These are phyloP conservation scores for Hyperoplus immaculatus DNA, from an alignment of 2,797 vertebrate species.

Conservation along the genomic window DNA sequence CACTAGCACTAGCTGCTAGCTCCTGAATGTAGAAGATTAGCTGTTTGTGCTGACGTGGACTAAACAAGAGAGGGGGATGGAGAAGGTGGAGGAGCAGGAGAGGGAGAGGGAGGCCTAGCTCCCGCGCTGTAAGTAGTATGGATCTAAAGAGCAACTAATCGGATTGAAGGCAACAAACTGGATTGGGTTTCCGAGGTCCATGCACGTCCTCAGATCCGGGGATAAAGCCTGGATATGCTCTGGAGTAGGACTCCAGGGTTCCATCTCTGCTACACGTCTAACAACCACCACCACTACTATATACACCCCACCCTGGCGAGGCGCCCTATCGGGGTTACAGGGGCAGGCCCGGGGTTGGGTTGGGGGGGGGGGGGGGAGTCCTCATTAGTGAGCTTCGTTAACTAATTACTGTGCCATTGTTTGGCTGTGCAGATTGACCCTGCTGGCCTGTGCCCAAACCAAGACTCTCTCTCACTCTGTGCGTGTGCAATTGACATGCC, in stretches of 20 bases:
- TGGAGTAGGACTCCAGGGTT: conserved; percentile 50
- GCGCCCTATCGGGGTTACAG: conserved; percentile 41
- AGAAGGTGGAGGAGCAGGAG: conserved; percentile 48
- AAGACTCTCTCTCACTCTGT: conserved; percentile 45
- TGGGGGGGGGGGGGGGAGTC: conserved; percentile 51
- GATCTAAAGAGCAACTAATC: conserved; percentile 86
- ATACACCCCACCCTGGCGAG: conserved; percentile 20
- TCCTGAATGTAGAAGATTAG: conserved; percentile 81
- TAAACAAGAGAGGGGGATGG: conserved; percentile 63
- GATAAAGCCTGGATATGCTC: conserved; percentile 62
- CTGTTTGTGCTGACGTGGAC: conserved; percentile 81
- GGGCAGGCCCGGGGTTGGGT: conserved; percentile 47
- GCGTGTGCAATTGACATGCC: conserved; percentile 57
- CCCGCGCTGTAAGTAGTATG: conserved; percentile 83
- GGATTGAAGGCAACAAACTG: conserved; percentile 86
- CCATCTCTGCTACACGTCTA: conserved; percentile 33
- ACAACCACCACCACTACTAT: conserved; percentile 1
- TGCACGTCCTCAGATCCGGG: conserved; percentile 58
- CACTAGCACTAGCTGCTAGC: conserved; percentile 49
- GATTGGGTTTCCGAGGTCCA: conserved; percentile 78
- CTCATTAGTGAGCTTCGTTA: conserved; percentile 83
- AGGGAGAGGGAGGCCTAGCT: conserved; percentile 56
- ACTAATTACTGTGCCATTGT: conserved; percentile 81
- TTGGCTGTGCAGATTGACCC: conserved; percentile 76
- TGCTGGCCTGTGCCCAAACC: conserved; percentile 71